A percentile compares a stretch with the other conserved stretches of the same genome.
Conservation (phyloP, 2,113 vertebrate genomes). For the Eleginops maclovinus region DNA sequence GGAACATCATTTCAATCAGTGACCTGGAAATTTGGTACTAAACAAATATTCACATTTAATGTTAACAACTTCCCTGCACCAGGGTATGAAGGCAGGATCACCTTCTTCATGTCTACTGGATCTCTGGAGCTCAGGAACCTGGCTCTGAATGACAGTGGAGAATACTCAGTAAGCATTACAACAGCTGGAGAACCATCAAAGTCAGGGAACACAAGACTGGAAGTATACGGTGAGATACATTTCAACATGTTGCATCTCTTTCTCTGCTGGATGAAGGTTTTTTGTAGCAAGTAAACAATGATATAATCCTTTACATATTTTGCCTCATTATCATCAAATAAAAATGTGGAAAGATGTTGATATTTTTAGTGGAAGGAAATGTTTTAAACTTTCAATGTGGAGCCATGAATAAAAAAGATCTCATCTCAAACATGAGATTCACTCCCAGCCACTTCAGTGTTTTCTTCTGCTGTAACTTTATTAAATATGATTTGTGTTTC, state of each 20-base stretch:
- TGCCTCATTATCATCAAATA: neutral
- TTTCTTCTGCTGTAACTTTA: neutral
- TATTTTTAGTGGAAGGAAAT: neutral
- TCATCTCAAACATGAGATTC: neutral
- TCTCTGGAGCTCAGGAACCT: constrained; percentile 69
- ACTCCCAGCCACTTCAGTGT: neutral
- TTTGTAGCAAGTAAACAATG: neutral
- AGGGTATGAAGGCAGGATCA: constrained; percentile 33
- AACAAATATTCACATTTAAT: neutral
- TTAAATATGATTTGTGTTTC: neutral
- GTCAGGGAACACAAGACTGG: fast-evolving
- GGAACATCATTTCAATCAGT: fast-evolving
- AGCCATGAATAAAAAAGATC: neutral
- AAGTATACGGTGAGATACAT: constrained; percentile 24
- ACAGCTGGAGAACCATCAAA: fast-evolving
- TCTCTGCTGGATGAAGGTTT: neutral
- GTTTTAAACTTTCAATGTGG: neutral
- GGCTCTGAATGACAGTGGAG: constrained; percentile 45
- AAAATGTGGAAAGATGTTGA: neutral
- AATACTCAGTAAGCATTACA: fast-evolving
- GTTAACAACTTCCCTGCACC: fast-evolving
- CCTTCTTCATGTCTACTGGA: constrained; percentile 14
- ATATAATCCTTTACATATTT: no score
- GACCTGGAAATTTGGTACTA: neutral
- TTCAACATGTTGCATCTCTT: neutral